Conservation (phyloP, 1,140 invertebrate genomes). For the Bradysia coprophila region DNA sequence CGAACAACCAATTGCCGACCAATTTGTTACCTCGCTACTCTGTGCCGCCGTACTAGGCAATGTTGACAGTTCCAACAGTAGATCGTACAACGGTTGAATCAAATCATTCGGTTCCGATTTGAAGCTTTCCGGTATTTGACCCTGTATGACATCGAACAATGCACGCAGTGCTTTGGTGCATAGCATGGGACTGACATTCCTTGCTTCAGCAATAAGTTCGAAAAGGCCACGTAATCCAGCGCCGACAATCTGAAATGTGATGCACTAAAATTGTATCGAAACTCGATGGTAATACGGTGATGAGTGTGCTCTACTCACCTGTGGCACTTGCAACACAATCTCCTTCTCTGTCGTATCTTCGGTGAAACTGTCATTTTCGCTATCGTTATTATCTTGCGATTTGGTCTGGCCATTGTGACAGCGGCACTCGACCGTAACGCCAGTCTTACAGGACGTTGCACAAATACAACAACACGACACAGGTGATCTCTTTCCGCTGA, state of each 20-base stretch:
- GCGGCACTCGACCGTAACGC: constrained; percentile 16
- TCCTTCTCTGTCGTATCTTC: constrained; percentile 18
- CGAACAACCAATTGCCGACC: constrained; percentile 75
- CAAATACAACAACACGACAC: constrained; percentile 16
- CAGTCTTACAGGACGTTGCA: constrained; percentile 14
- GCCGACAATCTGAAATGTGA: constrained; percentile 65
- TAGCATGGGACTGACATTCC: constrained; percentile 56
- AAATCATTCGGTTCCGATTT: constrained; percentile 48
- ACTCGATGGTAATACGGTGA: too few relatives aligned
- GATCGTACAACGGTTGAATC: constrained; percentile 59
- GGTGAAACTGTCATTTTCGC: constrained; percentile 3
- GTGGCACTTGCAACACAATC: constrained; percentile 14
- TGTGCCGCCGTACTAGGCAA: constrained; percentile 31
- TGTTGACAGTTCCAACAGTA: constrained; percentile 60
- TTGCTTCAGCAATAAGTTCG: constrained; percentile 74
- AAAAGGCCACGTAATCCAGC: constrained; percentile 81
- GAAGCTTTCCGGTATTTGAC: constrained; percentile 27
- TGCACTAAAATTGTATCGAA: not conserved
- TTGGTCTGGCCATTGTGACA: constrained; percentile 9
- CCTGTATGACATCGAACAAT: constrained; percentile 79
- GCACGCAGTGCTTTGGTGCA: constrained; percentile 76
- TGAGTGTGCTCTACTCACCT: not conserved
- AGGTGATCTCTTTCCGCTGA: constrained; percentile 9
- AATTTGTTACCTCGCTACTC: constrained; percentile 38
- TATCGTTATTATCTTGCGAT: constrained; percentile 3